Conservation (phyloP, 2,113 vertebrate genomes). For the Silurus glanis region DNA sequence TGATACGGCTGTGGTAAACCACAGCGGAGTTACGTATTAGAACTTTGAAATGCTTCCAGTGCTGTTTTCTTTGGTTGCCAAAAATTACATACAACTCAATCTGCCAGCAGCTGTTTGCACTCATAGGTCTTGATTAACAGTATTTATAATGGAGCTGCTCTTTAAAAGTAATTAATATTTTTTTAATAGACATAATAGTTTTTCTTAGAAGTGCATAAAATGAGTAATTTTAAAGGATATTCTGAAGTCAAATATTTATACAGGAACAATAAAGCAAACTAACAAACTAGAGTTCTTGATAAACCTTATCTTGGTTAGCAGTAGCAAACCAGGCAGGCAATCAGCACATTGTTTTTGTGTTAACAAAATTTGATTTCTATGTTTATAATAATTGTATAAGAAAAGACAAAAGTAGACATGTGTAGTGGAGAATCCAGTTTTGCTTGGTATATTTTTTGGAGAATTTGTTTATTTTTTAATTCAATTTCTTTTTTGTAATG, state of each 20-base stretch:
- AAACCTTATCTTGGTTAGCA: not conserved
- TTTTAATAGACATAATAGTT: not conserved
- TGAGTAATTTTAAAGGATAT: not conserved
- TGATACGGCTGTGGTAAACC: slow-evolving; percentile 70
- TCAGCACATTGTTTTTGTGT: not conserved
- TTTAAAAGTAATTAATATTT: not conserved
- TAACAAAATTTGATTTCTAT: not conserved
- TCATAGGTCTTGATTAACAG: not conserved
- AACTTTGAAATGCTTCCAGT: slow-evolving; percentile 54
- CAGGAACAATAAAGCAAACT: not conserved
- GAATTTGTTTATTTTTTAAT: not conserved
- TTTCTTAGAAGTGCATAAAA: not conserved
- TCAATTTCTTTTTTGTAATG: not conserved
- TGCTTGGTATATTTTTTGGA: not conserved
- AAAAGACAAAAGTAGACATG: not conserved
- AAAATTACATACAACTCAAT: slow-evolving; percentile 45
- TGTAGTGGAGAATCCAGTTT: not conserved
- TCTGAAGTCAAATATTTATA: not conserved
- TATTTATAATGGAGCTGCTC: not conserved
- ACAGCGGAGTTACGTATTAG: slow-evolving; percentile 57
- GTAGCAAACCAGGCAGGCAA: not conserved
- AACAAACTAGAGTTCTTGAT: not conserved
- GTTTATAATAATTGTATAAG: not conserved
- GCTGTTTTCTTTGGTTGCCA: slow-evolving; percentile 52
- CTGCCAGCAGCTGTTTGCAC: slow-evolving; percentile 13